Evolutionary conservation across 2,113 vertebrate species (phyloP), one percentile per base, ranked within the genome.

Genomic region (Prunella fulvescens): DNA sequence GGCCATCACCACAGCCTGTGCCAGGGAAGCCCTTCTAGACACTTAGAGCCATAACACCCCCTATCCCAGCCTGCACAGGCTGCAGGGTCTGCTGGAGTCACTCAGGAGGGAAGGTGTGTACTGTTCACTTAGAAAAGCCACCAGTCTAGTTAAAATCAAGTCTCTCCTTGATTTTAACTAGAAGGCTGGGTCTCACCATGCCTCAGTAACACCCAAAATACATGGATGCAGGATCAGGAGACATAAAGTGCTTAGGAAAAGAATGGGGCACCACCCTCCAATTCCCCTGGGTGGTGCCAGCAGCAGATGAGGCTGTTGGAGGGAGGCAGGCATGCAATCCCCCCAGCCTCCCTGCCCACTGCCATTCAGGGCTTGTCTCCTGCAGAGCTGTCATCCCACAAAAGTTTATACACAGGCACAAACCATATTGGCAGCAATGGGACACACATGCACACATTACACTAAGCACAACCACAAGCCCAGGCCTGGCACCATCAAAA

Each of bases 311-410:
- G 25, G 44, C 42, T 78, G 35, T 45, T 50, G 58, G 54, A 66
- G 24, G n/a, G 17, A 86, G 19, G 28, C 12, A 16, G 17, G 8
- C 10, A 4, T 1, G 5, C 42, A 74, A 14, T 31, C 56, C 45
- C 7, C 1, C 8, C 31, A 28, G 33, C 17, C 14, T 39, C 56
- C 0, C 0, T 40, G 40, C 39, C 31, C 53, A 9, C 7, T 10
- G 2, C 33, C 39, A 26, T 2, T 1, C 42, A 19, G 66, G 40
- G 39, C 40, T 87, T 13, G 4, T 58, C 56, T 69, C 48, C 77
- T 26, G 31, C 39, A 35, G 53, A 66, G 48, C 0, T 51, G 31
- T 28, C n/a, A 40, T 22, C 42, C 71, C 72, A 66, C 60, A 50
- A 2, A 40, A 45, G 18, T 37, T 73, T 24, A 54, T 3, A 25